A percentile compares a stretch with the other conserved stretches of the same genome.
Conservation (phyloP, 2,113 vertebrate genomes). For the Thryonomys swinderianus region DNA sequence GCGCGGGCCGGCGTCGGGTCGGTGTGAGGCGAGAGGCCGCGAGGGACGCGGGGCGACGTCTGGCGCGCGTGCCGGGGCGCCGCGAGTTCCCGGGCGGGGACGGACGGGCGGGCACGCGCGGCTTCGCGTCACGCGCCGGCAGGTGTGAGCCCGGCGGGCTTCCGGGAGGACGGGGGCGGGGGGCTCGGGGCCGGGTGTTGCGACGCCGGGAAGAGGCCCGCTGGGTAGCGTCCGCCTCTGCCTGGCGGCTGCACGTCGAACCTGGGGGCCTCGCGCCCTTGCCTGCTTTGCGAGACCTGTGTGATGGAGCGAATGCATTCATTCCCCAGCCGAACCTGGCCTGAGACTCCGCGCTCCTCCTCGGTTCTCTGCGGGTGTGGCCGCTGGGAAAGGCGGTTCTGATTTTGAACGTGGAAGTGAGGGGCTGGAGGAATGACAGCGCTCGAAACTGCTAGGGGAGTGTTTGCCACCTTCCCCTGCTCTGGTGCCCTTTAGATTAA, state of each 20-base stretch:
- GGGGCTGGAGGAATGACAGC: neutral
- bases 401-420: neutral
- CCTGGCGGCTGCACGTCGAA: neutral
- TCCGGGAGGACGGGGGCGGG: constrained; percentile 58
- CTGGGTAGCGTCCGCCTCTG: neutral
- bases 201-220: neutral
- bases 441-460: neutral
- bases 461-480: neutral
- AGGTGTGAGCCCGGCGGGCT: constrained; percentile 75
- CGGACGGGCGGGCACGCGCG: neutral
- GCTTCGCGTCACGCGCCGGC: constrained; percentile 69
- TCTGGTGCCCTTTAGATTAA: neutral
- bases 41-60: neutral
- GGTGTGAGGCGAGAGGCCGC: neutral
- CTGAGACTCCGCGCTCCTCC: neutral
- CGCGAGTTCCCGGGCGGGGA: neutral
- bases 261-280: neutral
- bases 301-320: neutral
- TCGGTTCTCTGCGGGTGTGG: neutral
- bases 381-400: neutral
- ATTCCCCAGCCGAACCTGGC: neutral
- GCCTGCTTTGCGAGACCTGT: neutral
- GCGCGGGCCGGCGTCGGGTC: neutral
- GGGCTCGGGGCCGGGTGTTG: neutral
- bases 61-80: neutral